Evolutionary conservation across 1,140 invertebrate species (phyloP).

Genomic region (Ditylenchus dipsaci): DNA sequence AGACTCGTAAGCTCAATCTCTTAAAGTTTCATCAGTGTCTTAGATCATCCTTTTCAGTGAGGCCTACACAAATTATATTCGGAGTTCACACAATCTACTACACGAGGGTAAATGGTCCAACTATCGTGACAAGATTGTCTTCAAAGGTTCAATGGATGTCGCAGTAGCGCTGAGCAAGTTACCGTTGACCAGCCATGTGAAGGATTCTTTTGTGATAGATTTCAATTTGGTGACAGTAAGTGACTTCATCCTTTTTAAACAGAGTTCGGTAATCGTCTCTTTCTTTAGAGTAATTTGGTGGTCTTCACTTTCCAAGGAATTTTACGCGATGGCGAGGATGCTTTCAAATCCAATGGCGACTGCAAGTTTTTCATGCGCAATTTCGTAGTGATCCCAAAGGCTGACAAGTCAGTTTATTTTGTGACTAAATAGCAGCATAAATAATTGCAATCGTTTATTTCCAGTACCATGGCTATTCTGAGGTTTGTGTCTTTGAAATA

Average conservation of each 20-base stretch:
- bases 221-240: constrained; percentile 25
- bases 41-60: constrained; percentile 27
- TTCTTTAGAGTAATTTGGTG: constrained; percentile 32
- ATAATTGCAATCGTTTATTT: constrained; percentile 1
- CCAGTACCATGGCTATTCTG: constrained; percentile 26
- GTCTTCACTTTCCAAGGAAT: constrained; percentile 40
- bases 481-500: constrained; percentile 5
- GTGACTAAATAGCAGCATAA: no score
- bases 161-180: constrained; percentile 35
- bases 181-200: constrained; percentile 36
- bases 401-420: constrained; percentile 63
- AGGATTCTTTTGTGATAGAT: constrained; percentile 41
- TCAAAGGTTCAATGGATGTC: constrained; percentile 41
- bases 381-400: constrained; percentile 36
- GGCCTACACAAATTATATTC: constrained; percentile 22
- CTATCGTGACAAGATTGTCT: constrained; percentile 41
- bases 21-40: neutral
- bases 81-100: constrained; percentile 39
- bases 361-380: constrained; percentile 38
- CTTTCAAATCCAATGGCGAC: neutral
- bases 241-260: neutral
- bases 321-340: constrained; percentile 37
- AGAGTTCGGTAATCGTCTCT: neutral
- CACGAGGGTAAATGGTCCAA: constrained; percentile 34
- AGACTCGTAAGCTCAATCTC: constrained; percentile 12